Evolutionary conservation across 2,797 vertebrate species (phyloP), one percentile per base, ranked within the genome.

Genomic region (Phoxinus dragarum): DNA sequence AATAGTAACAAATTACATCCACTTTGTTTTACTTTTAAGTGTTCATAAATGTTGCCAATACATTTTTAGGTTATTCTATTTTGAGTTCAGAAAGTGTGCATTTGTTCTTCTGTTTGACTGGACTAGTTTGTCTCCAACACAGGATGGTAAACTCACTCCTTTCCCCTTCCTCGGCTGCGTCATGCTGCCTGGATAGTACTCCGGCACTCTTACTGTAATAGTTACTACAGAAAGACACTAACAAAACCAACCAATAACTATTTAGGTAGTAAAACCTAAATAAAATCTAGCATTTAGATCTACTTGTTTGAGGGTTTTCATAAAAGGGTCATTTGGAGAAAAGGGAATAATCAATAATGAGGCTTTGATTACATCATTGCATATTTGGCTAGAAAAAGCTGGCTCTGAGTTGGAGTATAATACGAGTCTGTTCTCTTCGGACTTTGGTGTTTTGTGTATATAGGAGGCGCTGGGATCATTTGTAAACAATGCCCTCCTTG

Each of bases 401-500:
- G 88, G 82, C 86, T 88, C 69, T 87, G 89, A 88, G 89, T 88
- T 89, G 89, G 88, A 84, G 86, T 86, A 94, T 91, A 94, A 94
- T 93, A 90, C 76, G 87, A 73, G 88, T 90, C 90, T 94, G 92
- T 93, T 94, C 92, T 91, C 85, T 38, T 82, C 84, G 90, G 91
- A 93, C 92, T 92, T 95, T 93, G 90, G 91, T 91, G 91, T 93
- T 92, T 93, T 94, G 93, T 94, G 87, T 92, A 90, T 89, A 91
- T 90, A 85, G 90, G 93, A 88, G 91, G 92, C 36, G 54, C 87
- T 71, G 68, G 92, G 88, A 94, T 93, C 89, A 92, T 93, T 92
- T 92, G 92, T 94, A 93, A 94, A 96, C 94, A 95, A 94, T 93
- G 89, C 87, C 87, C 82, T 91, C 90, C 89, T 94, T 95, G 92